phyloP scores from a whole-genome alignment of 2,888 invertebrate species.

The Noctua fimbriata region DNA sequence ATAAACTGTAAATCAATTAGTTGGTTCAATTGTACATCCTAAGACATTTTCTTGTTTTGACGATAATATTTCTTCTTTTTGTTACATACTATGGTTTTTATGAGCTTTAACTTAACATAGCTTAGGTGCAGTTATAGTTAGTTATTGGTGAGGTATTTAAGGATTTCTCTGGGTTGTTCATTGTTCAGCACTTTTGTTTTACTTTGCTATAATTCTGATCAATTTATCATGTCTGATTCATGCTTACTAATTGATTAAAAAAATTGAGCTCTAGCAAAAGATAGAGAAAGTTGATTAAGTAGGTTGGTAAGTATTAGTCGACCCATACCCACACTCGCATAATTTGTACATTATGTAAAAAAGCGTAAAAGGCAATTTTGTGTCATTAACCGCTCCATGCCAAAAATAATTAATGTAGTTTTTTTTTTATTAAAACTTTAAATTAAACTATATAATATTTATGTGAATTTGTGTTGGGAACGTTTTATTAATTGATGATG shows the following conservation, averaged over 20 bases:
- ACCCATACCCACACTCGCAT: neutral
- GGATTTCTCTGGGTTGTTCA: neutral
- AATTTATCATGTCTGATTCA: neutral
- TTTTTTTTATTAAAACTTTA: neutral
- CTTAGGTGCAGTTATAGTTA: neutral
- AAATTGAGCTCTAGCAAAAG: too few species aligned
- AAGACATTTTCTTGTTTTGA: too few species aligned
- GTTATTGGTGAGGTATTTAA: too few species aligned
- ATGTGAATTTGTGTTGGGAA: neutral
- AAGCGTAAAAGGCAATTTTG: neutral
- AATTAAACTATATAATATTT: neutral
- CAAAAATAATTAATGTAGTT: too few species aligned
- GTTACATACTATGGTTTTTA: neutral
- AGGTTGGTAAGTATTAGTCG: neutral
- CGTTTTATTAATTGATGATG: neutral
- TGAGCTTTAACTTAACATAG: neutral
- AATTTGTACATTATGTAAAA: neutral
- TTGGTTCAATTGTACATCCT: too few species aligned
- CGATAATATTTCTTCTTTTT: neutral
- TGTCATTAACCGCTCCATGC: too few species aligned
- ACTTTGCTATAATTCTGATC: neutral
- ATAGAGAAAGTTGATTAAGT: neutral
- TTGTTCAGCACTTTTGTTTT: neutral
- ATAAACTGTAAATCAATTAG: too few species aligned
- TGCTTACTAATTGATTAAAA: too few species aligned